Conservation (phyloP, 1,140 invertebrate genomes). For the Scylla paramamosain region DNA sequence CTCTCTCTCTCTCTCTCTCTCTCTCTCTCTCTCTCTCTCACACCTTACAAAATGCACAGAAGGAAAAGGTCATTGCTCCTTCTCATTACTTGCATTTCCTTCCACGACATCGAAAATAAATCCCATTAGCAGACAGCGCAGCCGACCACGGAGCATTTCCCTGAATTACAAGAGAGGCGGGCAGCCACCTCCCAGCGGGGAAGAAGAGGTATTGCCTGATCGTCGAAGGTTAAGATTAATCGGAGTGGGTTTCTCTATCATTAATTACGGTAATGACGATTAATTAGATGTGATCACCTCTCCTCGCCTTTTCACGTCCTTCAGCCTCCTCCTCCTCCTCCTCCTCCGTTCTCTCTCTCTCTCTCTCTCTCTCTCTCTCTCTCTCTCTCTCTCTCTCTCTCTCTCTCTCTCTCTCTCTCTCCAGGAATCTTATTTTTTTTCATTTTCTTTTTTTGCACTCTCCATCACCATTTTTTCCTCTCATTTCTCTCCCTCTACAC, state of each 20-base stretch:
- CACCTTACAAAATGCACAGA: too few species aligned
- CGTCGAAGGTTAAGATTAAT: background rate
- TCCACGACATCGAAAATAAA: background rate
- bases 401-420: too few species aligned
- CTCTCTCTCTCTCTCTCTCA: too few species aligned
- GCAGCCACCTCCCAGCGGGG: background rate
- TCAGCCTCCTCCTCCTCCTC: background rate
- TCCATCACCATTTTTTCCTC: background rate
- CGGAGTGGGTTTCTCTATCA: background rate
- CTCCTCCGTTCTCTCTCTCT: background rate
- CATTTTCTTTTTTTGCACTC: background rate
- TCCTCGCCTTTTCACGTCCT: background rate
- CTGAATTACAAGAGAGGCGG: conserved; percentile 39
- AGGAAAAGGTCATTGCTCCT: too few species aligned
- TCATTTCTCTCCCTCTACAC: background rate
- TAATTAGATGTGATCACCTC: conserved; percentile 19
- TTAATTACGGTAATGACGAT: conserved; percentile 51
- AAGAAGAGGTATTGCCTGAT: conserved; percentile 8
- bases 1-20: too few species aligned
- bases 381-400: too few species aligned
- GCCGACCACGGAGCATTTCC: conserved; percentile 28
- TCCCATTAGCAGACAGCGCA: conserved; percentile 16
- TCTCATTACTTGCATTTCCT: conserved; percentile 18
- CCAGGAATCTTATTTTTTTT: too few species aligned
- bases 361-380: background rate